Percentiles rank a stretch among this genome's conserved stretches.
Conservation (phyloP, 1,140 invertebrate genomes). For the Rhagoletis zephyria region DNA sequence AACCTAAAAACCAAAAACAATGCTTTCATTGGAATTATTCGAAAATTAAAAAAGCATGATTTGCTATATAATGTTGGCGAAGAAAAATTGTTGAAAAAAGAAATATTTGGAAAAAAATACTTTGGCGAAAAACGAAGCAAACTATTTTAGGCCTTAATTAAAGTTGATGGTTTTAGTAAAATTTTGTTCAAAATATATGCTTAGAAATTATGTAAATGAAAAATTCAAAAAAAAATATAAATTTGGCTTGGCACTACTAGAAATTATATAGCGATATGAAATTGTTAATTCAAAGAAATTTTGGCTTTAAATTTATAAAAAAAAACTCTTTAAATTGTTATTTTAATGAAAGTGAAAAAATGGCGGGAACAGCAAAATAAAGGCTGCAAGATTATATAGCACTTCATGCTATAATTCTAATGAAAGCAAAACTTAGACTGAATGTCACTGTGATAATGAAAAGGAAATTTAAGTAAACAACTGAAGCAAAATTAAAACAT, state of each 20-base stretch:
- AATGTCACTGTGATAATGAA: conserved; percentile 73
- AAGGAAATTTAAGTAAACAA: conserved; percentile 60
- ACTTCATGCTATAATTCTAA: conserved; percentile 72
- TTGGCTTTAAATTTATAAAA: conserved; percentile 72
- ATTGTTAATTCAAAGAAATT: conserved; percentile 61
- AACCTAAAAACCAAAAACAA: conserved; percentile 57
- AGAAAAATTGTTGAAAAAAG: conserved; percentile 58
- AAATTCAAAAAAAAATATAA: conserved; percentile 59
- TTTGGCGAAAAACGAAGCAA: conserved; percentile 43
- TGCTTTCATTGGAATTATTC: conserved; percentile 71
- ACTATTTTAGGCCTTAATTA: conserved; percentile 52
- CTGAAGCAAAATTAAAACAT: conserved; percentile 22
- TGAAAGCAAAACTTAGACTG: conserved; percentile 73
- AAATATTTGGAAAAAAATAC: conserved; percentile 57
- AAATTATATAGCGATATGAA: conserved; percentile 42
- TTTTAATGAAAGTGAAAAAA: conserved; percentile 60
- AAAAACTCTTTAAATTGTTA: conserved; percentile 67
- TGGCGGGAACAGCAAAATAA: conserved; percentile 58
- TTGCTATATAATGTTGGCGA: conserved; percentile 65
- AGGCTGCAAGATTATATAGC: conserved; percentile 58
- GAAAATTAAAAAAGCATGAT: conserved; percentile 63
- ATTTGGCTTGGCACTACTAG: conserved; percentile 60
- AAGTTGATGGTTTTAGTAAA: conserved; percentile 50
- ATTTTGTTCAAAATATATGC: conserved; percentile 48
- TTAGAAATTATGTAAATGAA: conserved; percentile 3